Conservation (phyloP, 2,888 invertebrate species). For the Resseliella maxima region DNA sequence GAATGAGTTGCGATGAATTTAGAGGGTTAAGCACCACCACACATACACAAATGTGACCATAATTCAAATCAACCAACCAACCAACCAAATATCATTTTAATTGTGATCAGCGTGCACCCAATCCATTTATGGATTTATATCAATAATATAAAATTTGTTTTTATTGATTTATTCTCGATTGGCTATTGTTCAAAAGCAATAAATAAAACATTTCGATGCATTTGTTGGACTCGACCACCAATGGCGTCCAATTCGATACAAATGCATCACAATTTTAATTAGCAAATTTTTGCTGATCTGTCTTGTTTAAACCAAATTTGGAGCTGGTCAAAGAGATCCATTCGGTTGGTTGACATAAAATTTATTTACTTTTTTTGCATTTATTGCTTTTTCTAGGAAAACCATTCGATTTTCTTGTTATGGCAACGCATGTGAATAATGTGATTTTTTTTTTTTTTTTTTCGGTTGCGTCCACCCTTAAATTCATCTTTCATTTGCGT, state of each 20-base stretch:
- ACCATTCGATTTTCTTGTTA: slow-evolving; percentile 7
- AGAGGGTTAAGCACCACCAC: background rate
- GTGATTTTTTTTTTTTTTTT: background rate
- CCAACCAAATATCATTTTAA: background rate
- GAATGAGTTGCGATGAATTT: slow-evolving; percentile 22
- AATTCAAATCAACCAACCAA: background rate
- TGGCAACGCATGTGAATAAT: slow-evolving; percentile 21
- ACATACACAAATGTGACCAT: background rate
- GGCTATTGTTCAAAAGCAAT: background rate
- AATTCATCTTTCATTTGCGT: background rate
- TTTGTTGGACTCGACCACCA: background rate
- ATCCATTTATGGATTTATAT: background rate
- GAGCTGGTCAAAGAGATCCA: background rate
- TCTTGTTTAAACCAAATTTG: background rate
- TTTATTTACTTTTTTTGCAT: background rate
- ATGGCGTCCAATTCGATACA: background rate
- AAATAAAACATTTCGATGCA: slow-evolving; percentile 30
- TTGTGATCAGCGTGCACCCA: background rate
- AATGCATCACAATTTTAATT: slow-evolving; percentile 3
- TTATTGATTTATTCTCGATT: background rate
- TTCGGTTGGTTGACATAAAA: background rate
- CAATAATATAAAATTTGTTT: background rate
- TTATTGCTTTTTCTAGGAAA: slow-evolving; percentile 19
- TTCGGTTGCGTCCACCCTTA: background rate
- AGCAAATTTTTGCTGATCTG: background rate